phyloP scores from a whole-genome alignment of 2,888 invertebrate genomes.

The Diarsia brunnea region DNA sequence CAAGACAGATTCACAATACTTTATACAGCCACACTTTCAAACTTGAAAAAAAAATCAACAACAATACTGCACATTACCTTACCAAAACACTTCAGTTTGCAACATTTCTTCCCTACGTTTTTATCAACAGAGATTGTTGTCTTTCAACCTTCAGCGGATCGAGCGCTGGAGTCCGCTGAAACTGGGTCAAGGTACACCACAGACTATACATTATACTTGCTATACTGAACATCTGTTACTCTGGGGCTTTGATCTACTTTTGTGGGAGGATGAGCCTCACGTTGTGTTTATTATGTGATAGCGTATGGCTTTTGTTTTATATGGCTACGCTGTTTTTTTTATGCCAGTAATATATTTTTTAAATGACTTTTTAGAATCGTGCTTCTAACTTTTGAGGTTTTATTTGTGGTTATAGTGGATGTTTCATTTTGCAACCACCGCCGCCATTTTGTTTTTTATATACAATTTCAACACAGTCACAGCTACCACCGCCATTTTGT shows the following conservation, averaged over 20 bases:
- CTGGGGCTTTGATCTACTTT: slow-evolving; percentile 56
- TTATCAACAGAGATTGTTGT: slow-evolving; percentile 57
- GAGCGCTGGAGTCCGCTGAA: slow-evolving; percentile 59
- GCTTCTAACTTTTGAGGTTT: background rate
- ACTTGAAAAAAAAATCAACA: background rate
- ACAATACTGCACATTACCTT: background rate
- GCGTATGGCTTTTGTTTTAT: slow-evolving; percentile 20
- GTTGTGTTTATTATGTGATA: slow-evolving; percentile 30
- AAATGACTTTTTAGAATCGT: background rate
- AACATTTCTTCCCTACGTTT: slow-evolving; percentile 37
- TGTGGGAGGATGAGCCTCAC: slow-evolving; percentile 41
- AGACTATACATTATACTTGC: slow-evolving; percentile 36
- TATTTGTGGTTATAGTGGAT: background rate
- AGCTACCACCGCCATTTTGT: too few relatives aligned
- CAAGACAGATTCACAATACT: background rate
- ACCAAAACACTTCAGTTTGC: slow-evolving; percentile 5
- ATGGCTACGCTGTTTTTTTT: background rate
- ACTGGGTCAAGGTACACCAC: slow-evolving; percentile 63
- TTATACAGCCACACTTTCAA: background rate
- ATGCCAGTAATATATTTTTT: background rate
- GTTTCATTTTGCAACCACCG: background rate
- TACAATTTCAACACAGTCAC: background rate
- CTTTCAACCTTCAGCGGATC: slow-evolving; percentile 60
- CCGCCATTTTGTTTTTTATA: background rate
- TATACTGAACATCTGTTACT: slow-evolving; percentile 53